Base-by-base conservation (phyloP, 2,113 vertebrate species). In the Hippocampus abdominalis region DNA sequence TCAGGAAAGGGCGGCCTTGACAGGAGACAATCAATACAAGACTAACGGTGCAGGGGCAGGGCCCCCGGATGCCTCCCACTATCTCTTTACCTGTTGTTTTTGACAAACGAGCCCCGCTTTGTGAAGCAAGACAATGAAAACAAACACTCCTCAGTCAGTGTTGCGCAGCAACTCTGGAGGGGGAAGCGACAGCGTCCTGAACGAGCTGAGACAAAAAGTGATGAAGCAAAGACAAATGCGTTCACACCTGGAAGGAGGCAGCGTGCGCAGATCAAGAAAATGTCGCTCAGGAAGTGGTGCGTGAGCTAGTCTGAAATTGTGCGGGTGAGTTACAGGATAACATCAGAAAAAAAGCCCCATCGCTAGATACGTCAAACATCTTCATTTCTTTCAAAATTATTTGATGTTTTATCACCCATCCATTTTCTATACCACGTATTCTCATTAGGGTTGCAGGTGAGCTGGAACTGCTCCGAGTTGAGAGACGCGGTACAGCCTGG, bases 1-100 rank as follows among this genome's bases (percentile, higher is more conserved):
- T 81, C 80, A 74, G 78, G 66, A 82, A 78, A 84, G 81, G 81
- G 71, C 70, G 69, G 61, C 51, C 39, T 48, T 77, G 88, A 87
- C 87, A 85, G 76, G 70, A 78, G 65, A 70, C 75, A 81, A 90
- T 91, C 89, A 85, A 90, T 90, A 88, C 68, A 74, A 85, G 76
- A 84, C 74, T 73, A 90, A 87, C 71, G 53, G 77, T 44, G 29
- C 61, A 1, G 70, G 85, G 81, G 75, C 74, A 73, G 72, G 70
- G 72, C 62, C 64, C 66, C 66, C 69, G 73, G 73, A 84, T 27
- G 23, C 63, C 40, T 46, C 40, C 44, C 40, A 25, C 63, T 4
- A 23, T 25, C 32, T 16, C 23, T 4, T 40, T 40, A 10, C 0
- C 7, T 23, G n/a, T 68, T 69, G 59, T 40, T 86, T 78, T 85